phyloP scores from a whole-genome alignment of 1,140 invertebrate species.

The Caenorhabditis inopinata region DNA sequence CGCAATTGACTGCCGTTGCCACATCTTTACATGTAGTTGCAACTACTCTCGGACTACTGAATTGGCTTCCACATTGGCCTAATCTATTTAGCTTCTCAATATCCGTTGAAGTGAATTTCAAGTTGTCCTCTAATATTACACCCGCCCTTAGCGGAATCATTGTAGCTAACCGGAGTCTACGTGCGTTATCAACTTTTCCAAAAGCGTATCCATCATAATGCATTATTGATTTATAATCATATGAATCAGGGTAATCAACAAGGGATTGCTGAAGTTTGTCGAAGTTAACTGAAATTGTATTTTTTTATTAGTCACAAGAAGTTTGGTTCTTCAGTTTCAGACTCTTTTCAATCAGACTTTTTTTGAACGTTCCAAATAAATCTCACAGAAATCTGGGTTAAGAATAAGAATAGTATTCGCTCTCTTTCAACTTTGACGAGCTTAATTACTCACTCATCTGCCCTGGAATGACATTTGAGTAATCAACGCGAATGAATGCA shows the following conservation, averaged over 20 bases:
- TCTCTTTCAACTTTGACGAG: no score
- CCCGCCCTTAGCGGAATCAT: conserved; percentile 43
- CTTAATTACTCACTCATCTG: conserved; percentile 45
- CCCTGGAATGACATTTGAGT: conserved; percentile 60
- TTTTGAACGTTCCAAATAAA: no score
- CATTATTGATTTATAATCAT: conserved; percentile 57
- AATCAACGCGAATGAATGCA: conserved; percentile 66
- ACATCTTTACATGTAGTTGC: not conserved
- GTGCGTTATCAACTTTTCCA: conserved; percentile 11
- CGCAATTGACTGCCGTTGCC: not conserved
- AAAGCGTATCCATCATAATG: conserved; percentile 53
- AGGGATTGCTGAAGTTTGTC: conserved; percentile 10
- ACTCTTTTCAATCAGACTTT: no score
- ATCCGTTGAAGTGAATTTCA: conserved; percentile 42
- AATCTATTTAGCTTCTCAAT: conserved; percentile 45
- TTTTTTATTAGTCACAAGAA: no score
- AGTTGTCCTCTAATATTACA: conserved; percentile 43
- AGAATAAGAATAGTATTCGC: not conserved
- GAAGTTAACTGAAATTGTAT: conserved; percentile 43
- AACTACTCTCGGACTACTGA: not conserved
- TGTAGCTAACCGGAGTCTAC: conserved; percentile 27
- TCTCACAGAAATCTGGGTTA: no score
- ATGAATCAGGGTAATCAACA: conserved; percentile 39
- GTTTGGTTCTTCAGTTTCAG: no score
- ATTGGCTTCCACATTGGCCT: conserved; percentile 30